A percentile compares a stretch with the other conserved stretches of the same genome.
These are phyloP conservation scores for Xyrichtys novacula DNA, from an alignment of 2,797 vertebrate genomes.

Conservation along the genomic window DNA sequence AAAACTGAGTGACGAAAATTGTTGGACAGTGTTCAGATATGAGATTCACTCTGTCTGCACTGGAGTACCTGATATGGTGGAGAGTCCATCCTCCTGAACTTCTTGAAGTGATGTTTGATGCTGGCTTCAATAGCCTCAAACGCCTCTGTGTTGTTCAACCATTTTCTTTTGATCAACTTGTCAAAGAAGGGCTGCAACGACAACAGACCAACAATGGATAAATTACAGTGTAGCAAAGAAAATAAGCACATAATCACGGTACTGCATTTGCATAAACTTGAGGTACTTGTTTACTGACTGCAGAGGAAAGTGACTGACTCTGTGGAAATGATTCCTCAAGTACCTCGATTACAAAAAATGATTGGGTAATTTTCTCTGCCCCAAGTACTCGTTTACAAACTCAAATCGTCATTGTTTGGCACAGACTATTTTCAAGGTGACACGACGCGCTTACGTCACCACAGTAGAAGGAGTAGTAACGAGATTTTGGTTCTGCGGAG, in stretches of 20 bases:
- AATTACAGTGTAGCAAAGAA: not conserved
- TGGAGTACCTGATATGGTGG: conserved; percentile 91
- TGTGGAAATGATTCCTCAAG: too few species aligned
- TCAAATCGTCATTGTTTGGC: too few species aligned
- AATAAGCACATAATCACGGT: not conserved
- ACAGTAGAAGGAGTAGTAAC: too few species aligned
- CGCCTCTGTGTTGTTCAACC: conserved; percentile 89
- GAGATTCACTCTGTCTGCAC: not conserved
- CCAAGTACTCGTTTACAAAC: too few species aligned
- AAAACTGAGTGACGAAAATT: not conserved
- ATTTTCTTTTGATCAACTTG: conserved; percentile 92
- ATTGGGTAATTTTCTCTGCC: too few species aligned
- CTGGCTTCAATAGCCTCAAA: conserved; percentile 89
- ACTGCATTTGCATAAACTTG: not conserved
- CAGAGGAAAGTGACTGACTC: too few species aligned
- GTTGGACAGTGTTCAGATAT: not conserved
- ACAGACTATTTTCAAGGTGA: too few species aligned
- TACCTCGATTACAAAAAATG: too few species aligned
- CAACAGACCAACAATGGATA: conserved; percentile 13
- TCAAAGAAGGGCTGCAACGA: conserved; percentile 89
- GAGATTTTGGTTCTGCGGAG: too few species aligned
- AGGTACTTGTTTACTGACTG: not conserved
- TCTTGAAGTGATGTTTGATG: conserved; percentile 89
- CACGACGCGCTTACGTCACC: too few species aligned
- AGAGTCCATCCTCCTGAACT: conserved; percentile 88